A percentile compares a stretch with the other conserved stretches of the same genome.
Evolutionary conservation across 1,140 invertebrate genomes (phyloP).

Genomic region (Nephotettix cincticeps): DNA sequence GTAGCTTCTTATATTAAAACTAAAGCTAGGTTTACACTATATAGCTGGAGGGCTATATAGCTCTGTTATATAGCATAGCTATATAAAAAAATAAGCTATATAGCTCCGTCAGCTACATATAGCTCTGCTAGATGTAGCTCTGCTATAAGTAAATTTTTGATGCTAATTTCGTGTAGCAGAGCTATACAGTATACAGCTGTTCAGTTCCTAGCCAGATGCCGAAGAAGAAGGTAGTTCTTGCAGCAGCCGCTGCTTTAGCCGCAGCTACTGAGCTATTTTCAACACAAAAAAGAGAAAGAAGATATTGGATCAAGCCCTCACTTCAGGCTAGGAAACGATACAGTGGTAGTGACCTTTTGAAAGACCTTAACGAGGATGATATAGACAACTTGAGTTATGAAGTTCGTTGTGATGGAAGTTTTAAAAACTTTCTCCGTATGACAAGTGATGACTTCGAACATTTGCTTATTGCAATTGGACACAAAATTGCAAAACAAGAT

Average conservation of each 20-base stretch:
- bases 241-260: too few species aligned
- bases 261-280: constrained; percentile 16
- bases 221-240: too few species aligned
- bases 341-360: constrained; percentile 23
- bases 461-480: constrained; percentile 24
- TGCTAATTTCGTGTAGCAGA: too few species aligned
- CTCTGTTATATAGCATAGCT: too few species aligned
- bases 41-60: too few species aligned
- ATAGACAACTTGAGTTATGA: constrained; percentile 13
- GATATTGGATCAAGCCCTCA: constrained; percentile 17
- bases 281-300: constrained; percentile 12
- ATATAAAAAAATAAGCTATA: too few species aligned
- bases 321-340: constrained; percentile 21
- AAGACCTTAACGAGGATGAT: constrained; percentile 24
- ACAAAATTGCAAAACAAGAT: constrained; percentile 23
- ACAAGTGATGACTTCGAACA: not conserved
- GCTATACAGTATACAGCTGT: not conserved
- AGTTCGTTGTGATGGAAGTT: constrained; percentile 16
- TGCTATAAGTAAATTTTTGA: too few species aligned
- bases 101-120: too few species aligned
- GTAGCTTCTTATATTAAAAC: too few species aligned
- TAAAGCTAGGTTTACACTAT: too few species aligned
- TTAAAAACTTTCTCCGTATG: constrained; percentile 19
- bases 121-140: too few species aligned
- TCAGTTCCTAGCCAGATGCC: not conserved